Conservation (phyloP, 2,888 invertebrate genomes). For the Dorcus hopei region DNA sequence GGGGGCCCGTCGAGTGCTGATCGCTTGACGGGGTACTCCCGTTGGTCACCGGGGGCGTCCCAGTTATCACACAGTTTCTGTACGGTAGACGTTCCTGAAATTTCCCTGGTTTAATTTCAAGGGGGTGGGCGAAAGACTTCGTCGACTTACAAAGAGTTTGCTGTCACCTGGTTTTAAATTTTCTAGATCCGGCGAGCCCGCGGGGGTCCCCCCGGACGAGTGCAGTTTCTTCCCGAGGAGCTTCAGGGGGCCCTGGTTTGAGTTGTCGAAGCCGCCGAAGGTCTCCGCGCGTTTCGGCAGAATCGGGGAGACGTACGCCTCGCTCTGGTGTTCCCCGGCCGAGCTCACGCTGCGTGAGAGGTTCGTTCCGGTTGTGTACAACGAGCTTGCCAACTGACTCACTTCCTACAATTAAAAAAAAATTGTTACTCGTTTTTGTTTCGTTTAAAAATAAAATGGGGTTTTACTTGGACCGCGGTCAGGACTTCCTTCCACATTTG, state of each 20-base stretch:
- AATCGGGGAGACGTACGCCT: conserved; percentile 79
- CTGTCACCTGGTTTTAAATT: conserved; percentile 47
- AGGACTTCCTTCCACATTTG: conserved; percentile 82
- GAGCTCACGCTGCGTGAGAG: conserved; percentile 90
- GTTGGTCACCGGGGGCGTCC: conserved; percentile 48
- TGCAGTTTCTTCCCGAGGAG: conserved; percentile 43
- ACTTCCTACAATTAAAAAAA: conserved; percentile 58
- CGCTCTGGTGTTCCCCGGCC: conserved; percentile 88
- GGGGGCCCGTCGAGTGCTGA: conserved; percentile 30
- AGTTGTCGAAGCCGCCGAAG: conserved; percentile 89
- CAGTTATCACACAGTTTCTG: conserved; percentile 53
- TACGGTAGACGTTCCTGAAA: conserved; percentile 52
- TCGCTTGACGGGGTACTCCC: conserved; percentile 36
- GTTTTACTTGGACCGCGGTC: conserved; percentile 66
- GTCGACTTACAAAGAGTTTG: conserved; percentile 44
- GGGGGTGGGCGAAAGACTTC: too few relatives aligned
- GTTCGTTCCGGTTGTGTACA: conserved; percentile 72
- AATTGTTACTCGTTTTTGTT: not conserved
- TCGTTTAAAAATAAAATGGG: not conserved
- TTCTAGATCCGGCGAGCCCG: conserved; percentile 45
- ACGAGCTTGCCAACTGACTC: conserved; percentile 68
- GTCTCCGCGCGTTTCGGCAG: conserved; percentile 92
- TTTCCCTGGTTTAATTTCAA: not conserved
- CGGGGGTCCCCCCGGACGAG: conserved; percentile 42
- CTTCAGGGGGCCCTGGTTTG: conserved; percentile 42